phyloP scores from a whole-genome alignment of 2,888 invertebrate genomes.

The Dryadula phaetusa region DNA sequence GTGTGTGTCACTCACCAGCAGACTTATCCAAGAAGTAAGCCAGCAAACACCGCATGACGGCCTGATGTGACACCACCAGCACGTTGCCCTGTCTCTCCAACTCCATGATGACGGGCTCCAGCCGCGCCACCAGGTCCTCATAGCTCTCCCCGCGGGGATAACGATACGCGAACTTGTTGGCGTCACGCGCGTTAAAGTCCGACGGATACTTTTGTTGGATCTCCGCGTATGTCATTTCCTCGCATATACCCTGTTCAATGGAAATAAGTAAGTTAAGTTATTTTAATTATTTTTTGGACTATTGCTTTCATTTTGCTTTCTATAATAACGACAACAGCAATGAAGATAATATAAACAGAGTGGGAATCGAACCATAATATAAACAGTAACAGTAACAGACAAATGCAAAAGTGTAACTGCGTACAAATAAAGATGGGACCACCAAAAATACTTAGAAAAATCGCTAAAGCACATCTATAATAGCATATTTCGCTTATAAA shows the following conservation, averaged over 20 bases:
- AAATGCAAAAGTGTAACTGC: too few species aligned
- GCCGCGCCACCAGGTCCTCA: constrained; percentile 97
- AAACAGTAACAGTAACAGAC: too few species aligned
- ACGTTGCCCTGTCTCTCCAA: constrained; percentile 98
- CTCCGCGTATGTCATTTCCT: constrained; percentile 99
- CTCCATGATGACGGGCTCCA: constrained; percentile 99
- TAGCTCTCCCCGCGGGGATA: constrained; percentile 97
- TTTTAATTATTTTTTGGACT: too few species aligned
- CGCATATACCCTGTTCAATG: constrained; percentile 94
- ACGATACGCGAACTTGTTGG: constrained; percentile 98
- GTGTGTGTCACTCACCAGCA: constrained; percentile 84
- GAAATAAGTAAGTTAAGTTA: neutral
- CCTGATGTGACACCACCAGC: constrained; percentile 98
- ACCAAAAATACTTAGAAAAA: too few species aligned
- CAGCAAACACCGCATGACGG: constrained; percentile 96
- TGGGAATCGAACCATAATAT: too few species aligned
- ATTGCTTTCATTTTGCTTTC: too few species aligned
- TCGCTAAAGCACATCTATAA: too few species aligned
- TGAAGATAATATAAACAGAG: too few species aligned
- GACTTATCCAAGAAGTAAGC: constrained; percentile 99
- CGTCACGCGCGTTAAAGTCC: constrained; percentile 97
- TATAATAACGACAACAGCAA: too few species aligned
- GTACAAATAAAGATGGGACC: too few species aligned
- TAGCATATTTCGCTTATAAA: too few species aligned
- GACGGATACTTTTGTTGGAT: constrained; percentile 96